A percentile compares a stretch with the other conserved stretches of the same genome.
Evolutionary conservation across 2,797 vertebrate species (phyloP).

Genomic region (Enteromius mattozi): DNA sequence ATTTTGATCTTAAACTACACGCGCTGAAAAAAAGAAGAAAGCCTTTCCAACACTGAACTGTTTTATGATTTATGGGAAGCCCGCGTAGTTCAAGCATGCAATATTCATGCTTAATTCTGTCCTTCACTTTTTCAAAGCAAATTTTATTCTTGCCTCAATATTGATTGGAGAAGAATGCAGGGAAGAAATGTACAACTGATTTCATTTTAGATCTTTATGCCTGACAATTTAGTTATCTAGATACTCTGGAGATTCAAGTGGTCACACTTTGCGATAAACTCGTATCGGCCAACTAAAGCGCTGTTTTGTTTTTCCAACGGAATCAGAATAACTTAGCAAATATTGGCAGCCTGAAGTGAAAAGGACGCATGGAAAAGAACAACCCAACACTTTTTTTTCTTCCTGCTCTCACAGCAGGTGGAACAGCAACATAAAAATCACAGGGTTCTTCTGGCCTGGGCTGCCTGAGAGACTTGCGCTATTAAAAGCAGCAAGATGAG

Average conservation of each 20-base stretch:
- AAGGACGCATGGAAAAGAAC: constrained; percentile 32
- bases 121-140: constrained; percentile 30
- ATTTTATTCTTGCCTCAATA: constrained; percentile 37
- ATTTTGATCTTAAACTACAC: constrained; percentile 24
- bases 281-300: constrained; percentile 1
- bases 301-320: constrained; percentile 11
- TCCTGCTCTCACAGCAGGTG: constrained; percentile 22
- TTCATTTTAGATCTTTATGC: constrained; percentile 34
- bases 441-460: background rate
- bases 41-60: constrained; percentile 23
- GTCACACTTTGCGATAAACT: background rate
- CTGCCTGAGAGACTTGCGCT: constrained; percentile 7
- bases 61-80: constrained; percentile 41
- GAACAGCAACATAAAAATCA: constrained; percentile 11
- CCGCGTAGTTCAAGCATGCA: constrained; percentile 10
- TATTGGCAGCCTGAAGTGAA: constrained; percentile 33
- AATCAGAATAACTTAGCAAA: constrained; percentile 31
- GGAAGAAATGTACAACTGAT: constrained; percentile 13
- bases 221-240: constrained; percentile 14
- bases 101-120: constrained; percentile 44
- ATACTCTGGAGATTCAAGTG: constrained; percentile 14
- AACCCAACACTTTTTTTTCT: constrained; percentile 1
- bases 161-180: constrained; percentile 30
- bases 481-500: constrained; percentile 50
- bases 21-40: constrained; percentile 16